Percentiles rank a stretch among this genome's conserved stretches.
phyloP scores from a whole-genome alignment of 2,113 vertebrate genomes.

The Rutilus rutilus region DNA sequence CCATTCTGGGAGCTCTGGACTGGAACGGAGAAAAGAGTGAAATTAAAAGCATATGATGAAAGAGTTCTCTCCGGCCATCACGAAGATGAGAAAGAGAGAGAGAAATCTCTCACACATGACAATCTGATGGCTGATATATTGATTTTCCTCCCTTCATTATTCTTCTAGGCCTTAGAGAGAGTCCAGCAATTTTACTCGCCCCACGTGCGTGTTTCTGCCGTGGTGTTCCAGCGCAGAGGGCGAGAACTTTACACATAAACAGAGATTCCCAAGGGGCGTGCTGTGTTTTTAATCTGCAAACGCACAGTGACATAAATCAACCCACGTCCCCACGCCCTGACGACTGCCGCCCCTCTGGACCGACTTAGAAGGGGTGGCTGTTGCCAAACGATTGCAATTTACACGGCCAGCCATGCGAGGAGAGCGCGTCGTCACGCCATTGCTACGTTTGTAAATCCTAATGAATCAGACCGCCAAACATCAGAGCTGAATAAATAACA shows the following conservation, averaged over 20 bases:
- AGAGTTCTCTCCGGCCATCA: conserved; percentile 70
- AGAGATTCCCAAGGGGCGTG: conserved; percentile 64
- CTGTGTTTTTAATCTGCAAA: conserved; percentile 75
- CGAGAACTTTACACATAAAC: conserved; percentile 56
- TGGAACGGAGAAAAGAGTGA: conserved; percentile 59
- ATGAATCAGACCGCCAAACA: conserved; percentile 64
- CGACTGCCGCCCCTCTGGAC: conserved; percentile 60
- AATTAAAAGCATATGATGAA: conserved; percentile 74
- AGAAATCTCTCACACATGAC: conserved; percentile 61
- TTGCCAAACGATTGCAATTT: conserved; percentile 75
- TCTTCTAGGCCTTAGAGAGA: conserved; percentile 60
- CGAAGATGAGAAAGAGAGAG: conserved; percentile 58
- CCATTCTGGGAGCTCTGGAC: conserved; percentile 51
- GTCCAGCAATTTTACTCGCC: conserved; percentile 68
- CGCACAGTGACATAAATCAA: conserved; percentile 74
- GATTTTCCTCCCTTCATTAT: conserved; percentile 67
- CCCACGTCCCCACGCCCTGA: conserved; percentile 47
- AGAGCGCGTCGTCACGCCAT: conserved; percentile 62
- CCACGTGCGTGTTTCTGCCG: conserved; percentile 57
- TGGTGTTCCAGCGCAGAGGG: conserved; percentile 54
- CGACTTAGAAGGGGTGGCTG: conserved; percentile 69
- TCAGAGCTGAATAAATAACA: conserved; percentile 59
- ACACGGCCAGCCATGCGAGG: conserved; percentile 65
- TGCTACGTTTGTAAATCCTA: conserved; percentile 71
- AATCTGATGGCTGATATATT: conserved; percentile 75